Evolutionary conservation across 35 echinoderm and acorn worm genomes (phyloP), one percentile per base, ranked within the genome.

Genomic region (Nesometra sesokonis): DNA sequence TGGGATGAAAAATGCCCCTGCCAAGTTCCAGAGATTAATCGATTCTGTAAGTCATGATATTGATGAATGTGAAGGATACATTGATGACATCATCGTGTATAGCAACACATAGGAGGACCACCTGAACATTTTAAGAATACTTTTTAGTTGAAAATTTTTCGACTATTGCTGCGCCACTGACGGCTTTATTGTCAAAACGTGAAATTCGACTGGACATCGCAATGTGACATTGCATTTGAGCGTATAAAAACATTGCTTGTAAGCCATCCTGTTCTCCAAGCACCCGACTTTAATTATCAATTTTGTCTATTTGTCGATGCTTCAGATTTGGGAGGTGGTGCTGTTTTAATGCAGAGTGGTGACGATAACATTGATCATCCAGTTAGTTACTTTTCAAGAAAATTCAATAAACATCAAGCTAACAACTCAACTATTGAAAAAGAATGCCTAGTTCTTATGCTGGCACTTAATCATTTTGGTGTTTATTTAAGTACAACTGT

Each of bases 1-100:
- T 82, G 90, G 84, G 2, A 84, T 95, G 87, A 85, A 89, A 46
- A 95, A n/a, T n/a, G n/a, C n/a, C n/a, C n/a, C n/a, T 91, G 84
- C 85, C 4, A 95, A 87, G 0, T 95, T 95, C 77, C 90, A 95
- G 38, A 77, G 90, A 46, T 32, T 95, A 30, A 89, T 84, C 5
- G 89, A 86, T 36, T 46, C 46, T 8, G 29, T 89, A 19, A 86
- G 37, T 11, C 34, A 0, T 4, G 82, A 83, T 29, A 23, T 84
- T 15, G 32, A 47, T 17, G 31, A 78, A 79, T 90, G 76, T 23
- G 88, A n/a, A 40, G 83, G 57, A 43, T 15, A 43, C 39, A 4
- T 4, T 15, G 15, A 15, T 43, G 39, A n/a, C 39, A 15, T 7
- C 39, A 43, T 43, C 39, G 39, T 15, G 39, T 43, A 7, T 43